Percentiles rank a stretch among this genome's conserved stretches.
Conservation (phyloP, 2,888 invertebrate genomes). For the Cordilura impudica region DNA sequence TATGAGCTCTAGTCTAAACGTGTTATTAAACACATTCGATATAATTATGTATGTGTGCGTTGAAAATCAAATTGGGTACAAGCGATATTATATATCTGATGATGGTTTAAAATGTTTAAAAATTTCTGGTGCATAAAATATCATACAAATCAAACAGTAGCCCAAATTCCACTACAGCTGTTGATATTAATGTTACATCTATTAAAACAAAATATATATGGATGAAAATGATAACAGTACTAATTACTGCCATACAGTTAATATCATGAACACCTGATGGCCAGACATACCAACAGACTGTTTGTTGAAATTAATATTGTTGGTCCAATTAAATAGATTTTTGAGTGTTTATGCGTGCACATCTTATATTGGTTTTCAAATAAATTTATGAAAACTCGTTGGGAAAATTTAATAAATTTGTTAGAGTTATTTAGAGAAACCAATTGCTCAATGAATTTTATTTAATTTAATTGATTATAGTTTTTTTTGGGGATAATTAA, state of each 20-base stretch:
- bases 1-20: too few species aligned
- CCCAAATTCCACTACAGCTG: slow-evolving; percentile 34
- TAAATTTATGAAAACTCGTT: too few species aligned
- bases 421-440: too few species aligned
- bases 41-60: too few species aligned
- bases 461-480: too few species aligned
- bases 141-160: slow-evolving; percentile 36
- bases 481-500: too few species aligned
- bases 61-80: too few species aligned
- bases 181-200: not conserved
- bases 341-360: not conserved
- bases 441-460: too few species aligned
- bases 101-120: not conserved
- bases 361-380: not conserved
- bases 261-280: not conserved
- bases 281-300: too few species aligned
- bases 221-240: not conserved
- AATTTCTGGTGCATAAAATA: slow-evolving; percentile 55
- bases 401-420: too few species aligned
- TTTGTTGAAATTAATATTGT: not conserved
- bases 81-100: not conserved
- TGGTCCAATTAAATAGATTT: not conserved
- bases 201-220: not conserved
- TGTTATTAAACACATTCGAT: too few species aligned
- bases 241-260: not conserved